Percentiles rank a stretch among this genome's conserved stretches.
phyloP scores from a whole-genome alignment of 23 tunicate genomes.

The Botrylloides violaceus region DNA sequence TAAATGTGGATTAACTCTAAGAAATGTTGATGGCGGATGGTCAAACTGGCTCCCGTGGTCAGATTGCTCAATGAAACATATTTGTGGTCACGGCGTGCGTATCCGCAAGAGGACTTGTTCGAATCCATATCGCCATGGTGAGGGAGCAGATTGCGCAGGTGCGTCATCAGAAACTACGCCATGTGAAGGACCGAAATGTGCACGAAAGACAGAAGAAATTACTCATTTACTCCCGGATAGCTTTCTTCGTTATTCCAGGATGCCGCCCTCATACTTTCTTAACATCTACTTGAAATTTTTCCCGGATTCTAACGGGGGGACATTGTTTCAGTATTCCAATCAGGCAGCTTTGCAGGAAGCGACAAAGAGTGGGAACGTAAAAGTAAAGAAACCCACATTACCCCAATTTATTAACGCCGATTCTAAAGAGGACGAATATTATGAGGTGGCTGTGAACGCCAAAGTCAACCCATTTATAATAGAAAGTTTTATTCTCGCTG shows the following conservation, averaged over 20 bases:
- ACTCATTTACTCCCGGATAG: conserved; percentile 12
- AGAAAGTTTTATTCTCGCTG: background rate
- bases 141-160: conserved; percentile 11
- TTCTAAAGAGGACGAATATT: background rate
- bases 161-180: background rate
- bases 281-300: background rate
- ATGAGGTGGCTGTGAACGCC: background rate
- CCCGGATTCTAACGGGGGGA: conserved; percentile 8
- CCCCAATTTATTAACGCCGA: background rate
- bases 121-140: background rate
- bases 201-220: background rate
- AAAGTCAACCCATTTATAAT: background rate
- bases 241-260: background rate
- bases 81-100: conserved; percentile 7
- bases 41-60: conserved; percentile 9
- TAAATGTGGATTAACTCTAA: background rate
- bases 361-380: conserved; percentile 7
- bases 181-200: background rate
- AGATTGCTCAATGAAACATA: background rate
- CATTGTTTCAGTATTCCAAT: conserved; percentile 2
- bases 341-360: background rate
- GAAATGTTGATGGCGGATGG: background rate
- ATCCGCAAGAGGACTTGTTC: conserved; percentile 6
- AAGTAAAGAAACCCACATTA: background rate
- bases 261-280: background rate